Base-by-base conservation (phyloP, 1,140 invertebrate genomes). In the Heliothis subflexa region DNA sequence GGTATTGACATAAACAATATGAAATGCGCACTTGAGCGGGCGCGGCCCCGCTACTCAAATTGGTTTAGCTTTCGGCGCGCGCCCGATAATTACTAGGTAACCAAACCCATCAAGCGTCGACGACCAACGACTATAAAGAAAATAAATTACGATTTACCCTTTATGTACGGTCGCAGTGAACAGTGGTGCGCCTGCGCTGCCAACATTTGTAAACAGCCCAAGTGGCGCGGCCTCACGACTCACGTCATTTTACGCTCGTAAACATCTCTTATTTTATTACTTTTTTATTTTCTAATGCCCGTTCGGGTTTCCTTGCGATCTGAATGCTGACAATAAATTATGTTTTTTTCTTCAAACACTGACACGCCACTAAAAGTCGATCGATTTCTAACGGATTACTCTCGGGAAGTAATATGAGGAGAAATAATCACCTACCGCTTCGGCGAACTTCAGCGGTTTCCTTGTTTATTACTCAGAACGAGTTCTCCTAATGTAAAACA, bases 381-480 rank as follows among this genome's bases (percentile, higher is more conserved):
- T 94, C 90, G 92, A 94, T 94, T 94, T 93, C 93, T 93, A 94
- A 93, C 93, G 93, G 91, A 94, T 94, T 90, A 89, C 88, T 89
- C 89, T 84, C 87, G 83, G 86, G 88, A 91, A 93, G 88, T 89
- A 88, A 91, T 91, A 88, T 88, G 89, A 92, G 88, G 81, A 81
- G 83, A 82, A 89, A 88, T 93, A 92, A 94, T 93, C 88, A 90
- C 86, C 83, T 82, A 84, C 78, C 80, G 85, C 80, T 94, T 94
- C 93, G 90, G 66, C 87, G 92, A 94, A 94, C 85, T 83, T 81
- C 76, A 82, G 78, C 89, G 87, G 88, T 90, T 93, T 93, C 90
- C 92, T 92, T 91, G 90, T 93, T 94, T 93, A 93, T 93, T 91
- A 89, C 79, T 90, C 70, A 84, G 89, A 94, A 93, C 87, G 85